A percentile compares a stretch with the other conserved stretches of the same genome.
phyloP scores from a whole-genome alignment of 2,113 vertebrate genomes.

The Pachyramphus minor region DNA sequence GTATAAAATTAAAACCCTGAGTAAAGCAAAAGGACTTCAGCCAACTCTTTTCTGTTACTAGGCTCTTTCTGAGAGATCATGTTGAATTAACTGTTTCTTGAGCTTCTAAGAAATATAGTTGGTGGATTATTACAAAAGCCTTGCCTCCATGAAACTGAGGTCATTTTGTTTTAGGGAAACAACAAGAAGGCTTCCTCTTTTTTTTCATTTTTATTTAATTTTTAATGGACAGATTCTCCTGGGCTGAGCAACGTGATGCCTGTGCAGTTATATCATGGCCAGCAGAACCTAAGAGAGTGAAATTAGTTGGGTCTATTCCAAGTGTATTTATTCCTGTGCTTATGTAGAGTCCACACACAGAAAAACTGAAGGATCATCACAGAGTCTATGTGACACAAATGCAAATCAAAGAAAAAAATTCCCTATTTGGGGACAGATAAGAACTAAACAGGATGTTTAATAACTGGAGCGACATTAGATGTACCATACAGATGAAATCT shows the following conservation, averaged over 20 bases:
- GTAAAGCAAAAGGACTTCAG: neutral
- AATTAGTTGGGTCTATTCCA: neutral
- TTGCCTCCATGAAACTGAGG: neutral
- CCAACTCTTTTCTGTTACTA: neutral
- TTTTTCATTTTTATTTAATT: neutral
- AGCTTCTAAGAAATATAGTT: neutral
- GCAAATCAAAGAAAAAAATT: neutral
- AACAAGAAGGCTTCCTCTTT: neutral
- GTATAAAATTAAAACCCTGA: conserved; percentile 14
- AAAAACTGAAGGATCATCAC: neutral
- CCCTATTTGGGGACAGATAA: neutral
- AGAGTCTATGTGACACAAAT: neutral
- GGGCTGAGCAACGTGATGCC: neutral
- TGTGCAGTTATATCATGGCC: neutral
- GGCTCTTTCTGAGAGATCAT: neutral
- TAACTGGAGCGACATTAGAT: neutral
- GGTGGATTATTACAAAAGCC: neutral
- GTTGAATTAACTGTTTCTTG: conserved; percentile 26
- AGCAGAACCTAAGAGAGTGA: neutral
- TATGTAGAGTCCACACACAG: neutral
- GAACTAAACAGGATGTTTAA: neutral
- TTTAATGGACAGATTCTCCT: neutral
- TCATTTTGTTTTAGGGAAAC: conserved; percentile 5
- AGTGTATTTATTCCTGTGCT: neutral
- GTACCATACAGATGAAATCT: neutral